phyloP scores from a whole-genome alignment of 2,113 vertebrate genomes.

The Gopherus flavomarginatus region DNA sequence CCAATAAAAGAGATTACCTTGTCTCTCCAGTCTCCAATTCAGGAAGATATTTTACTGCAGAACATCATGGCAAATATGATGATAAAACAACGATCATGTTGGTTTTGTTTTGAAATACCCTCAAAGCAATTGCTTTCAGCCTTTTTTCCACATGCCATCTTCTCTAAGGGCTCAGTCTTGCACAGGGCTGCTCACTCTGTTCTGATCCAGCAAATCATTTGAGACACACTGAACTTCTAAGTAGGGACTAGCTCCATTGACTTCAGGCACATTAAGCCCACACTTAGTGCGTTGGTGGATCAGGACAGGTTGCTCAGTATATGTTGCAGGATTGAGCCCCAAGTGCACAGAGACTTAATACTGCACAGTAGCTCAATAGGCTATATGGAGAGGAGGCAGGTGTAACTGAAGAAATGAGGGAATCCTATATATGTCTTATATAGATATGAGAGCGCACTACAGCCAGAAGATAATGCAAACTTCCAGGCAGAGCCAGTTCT shows the following conservation, averaged over 20 bases:
- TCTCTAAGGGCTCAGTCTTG: not conserved
- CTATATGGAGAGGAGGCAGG: not conserved
- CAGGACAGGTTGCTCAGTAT: not conserved
- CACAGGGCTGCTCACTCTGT: not conserved
- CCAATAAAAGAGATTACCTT: not conserved
- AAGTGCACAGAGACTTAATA: not conserved
- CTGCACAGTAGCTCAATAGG: not conserved
- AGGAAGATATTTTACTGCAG: not conserved
- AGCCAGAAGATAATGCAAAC: not conserved
- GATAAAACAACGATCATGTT: not conserved
- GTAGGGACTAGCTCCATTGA: not conserved
- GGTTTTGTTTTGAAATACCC: not conserved
- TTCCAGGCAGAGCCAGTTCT: not conserved
- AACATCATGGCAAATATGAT: not conserved
- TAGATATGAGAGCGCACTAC: not conserved
- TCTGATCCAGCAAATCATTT: not conserved
- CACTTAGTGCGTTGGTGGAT: not conserved
- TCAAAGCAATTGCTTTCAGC: not conserved
- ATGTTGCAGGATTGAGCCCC: not conserved
- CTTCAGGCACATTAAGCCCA: not conserved
- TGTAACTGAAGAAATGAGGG: not conserved
- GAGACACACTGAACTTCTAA: not conserved
- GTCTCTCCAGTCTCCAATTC: not conserved
- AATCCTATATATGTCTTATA: not conserved
- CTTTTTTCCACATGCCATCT: not conserved